Conservation (phyloP, 1,140 invertebrate genomes). For the Conus betulinus region DNA sequence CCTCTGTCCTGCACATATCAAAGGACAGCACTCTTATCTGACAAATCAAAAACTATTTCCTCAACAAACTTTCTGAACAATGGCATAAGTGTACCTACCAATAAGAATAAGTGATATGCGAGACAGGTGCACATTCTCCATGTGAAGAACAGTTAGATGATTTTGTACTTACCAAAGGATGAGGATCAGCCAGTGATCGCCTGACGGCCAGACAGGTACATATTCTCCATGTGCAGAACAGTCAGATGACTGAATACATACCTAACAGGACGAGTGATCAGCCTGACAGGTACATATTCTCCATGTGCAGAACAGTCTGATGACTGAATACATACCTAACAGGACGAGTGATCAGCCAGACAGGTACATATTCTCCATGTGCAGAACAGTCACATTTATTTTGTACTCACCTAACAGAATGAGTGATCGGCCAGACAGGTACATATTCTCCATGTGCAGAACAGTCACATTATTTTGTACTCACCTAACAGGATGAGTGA, state of each 20-base stretch:
- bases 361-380: slow-evolving; percentile 85
- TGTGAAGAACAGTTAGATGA: slow-evolving; percentile 83
- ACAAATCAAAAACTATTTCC: background rate
- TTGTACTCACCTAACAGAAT: slow-evolving; percentile 81
- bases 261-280: slow-evolving; percentile 82
- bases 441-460: slow-evolving; percentile 86
- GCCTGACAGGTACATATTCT: slow-evolving; percentile 84
- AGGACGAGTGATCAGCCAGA: slow-evolving; percentile 82
- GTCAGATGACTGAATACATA: slow-evolving; percentile 80
- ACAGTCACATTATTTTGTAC: slow-evolving; percentile 80
- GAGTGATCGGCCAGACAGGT: slow-evolving; percentile 81
- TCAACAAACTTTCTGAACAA: background rate
- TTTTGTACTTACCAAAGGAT: slow-evolving; percentile 81
- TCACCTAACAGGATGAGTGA: slow-evolving; percentile 83
- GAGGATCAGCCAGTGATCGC: slow-evolving; percentile 71
- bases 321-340: slow-evolving; percentile 83
- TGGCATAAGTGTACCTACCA: no score
- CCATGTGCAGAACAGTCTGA: slow-evolving; percentile 84
- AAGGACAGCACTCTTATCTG: background rate
- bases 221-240: slow-evolving; percentile 85
- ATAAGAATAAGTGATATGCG: slow-evolving; percentile 80
- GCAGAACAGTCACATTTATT: slow-evolving; percentile 82
- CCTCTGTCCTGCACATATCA: background rate
- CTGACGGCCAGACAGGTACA: slow-evolving; percentile 81
- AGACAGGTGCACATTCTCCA: slow-evolving; percentile 84